These are phyloP conservation scores for Melanotaenia trifasciata DNA, from an alignment of 2,797 vertebrate species.

Conservation along the genomic window DNA sequence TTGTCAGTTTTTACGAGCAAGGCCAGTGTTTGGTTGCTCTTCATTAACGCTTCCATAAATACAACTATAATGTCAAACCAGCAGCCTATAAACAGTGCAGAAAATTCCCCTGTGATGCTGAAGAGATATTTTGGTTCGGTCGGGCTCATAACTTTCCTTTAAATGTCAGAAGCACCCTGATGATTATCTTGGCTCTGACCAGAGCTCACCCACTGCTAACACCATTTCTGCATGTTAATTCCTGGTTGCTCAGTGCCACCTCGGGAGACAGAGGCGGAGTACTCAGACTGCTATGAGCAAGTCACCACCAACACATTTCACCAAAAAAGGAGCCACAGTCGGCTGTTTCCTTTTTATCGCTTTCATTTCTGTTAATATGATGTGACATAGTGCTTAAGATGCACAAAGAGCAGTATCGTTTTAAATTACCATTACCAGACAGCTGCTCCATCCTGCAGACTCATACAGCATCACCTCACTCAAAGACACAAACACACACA, in stretches of 20 bases:
- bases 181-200: conserved; percentile 53
- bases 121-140: conserved; percentile 43
- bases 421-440: conserved; percentile 59
- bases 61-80: conserved; percentile 46
- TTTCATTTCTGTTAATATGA: conserved; percentile 32
- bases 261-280: conserved; percentile 30
- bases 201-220: conserved; percentile 37
- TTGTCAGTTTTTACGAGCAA: conserved; percentile 49
- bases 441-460: conserved; percentile 59
- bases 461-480: conserved; percentile 48
- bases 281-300: conserved; percentile 31
- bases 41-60: conserved; percentile 49
- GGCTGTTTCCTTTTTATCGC: conserved; percentile 33
- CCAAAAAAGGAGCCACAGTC: conserved; percentile 25
- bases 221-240: conserved; percentile 40
- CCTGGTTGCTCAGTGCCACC: conserved; percentile 44
- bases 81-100: conserved; percentile 40
- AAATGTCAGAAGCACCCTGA: conserved; percentile 60
- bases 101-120: conserved; percentile 28
- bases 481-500: conserved; percentile 44
- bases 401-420: conserved; percentile 58
- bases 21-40: conserved; percentile 49
- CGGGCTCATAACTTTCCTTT: conserved; percentile 52
- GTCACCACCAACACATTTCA: conserved; percentile 41
- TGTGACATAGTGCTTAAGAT: conserved; percentile 41